Base-by-base conservation (phyloP, 2,113 vertebrate species). In the Nycticebus coucang region DNA sequence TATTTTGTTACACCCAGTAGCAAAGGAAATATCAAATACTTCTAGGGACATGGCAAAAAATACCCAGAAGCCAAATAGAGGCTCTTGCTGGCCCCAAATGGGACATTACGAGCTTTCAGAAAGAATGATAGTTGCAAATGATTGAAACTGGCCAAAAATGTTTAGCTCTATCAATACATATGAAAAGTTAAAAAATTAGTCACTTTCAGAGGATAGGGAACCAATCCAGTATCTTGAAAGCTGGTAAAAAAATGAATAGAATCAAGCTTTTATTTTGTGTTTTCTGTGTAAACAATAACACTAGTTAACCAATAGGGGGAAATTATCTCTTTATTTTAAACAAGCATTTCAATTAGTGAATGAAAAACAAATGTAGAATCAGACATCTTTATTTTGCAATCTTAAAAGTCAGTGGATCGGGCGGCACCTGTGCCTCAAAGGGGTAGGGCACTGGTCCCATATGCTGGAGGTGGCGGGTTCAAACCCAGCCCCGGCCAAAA, bases 301-400 rank as follows among this genome's bases (percentile, higher is more conserved):
- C n/a, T 81, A 35, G 50, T 18, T 71, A 80, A 95, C 6, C 50
- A 75, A 57, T 28, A 60, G 35, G 12, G 15, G 37, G 17, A 68
- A 77, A 96, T 75, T n/a, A 60, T 68, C 60, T 55, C 28, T 82
- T 64, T 68, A 55, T 69, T 64, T 1, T 4, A 62, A 64, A 60
- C 89, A 94, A 94, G 14, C 66, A 81, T 64, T 92, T 91, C 14
- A 45, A 55, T 24, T 75, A 80, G 85, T 89, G 69, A 82, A 57
- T 13, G 18, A 81, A 60, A 84, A 95, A 77, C 33, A 87, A 78
- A 60, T 30, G 12, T 45, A 81, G 74, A 88, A 72, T 59, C 88
- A 84, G 37, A 88, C 68, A 75, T 64, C n/a, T 87, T 55, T 74
- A 60, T 59, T 94, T 74, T 57, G 13, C 7, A 68, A 33, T 62